Evolutionary conservation across 2,113 vertebrate genomes (phyloP), one percentile per base, ranked within the genome.

Genomic region (Pelecanoides urinatrix): DNA sequence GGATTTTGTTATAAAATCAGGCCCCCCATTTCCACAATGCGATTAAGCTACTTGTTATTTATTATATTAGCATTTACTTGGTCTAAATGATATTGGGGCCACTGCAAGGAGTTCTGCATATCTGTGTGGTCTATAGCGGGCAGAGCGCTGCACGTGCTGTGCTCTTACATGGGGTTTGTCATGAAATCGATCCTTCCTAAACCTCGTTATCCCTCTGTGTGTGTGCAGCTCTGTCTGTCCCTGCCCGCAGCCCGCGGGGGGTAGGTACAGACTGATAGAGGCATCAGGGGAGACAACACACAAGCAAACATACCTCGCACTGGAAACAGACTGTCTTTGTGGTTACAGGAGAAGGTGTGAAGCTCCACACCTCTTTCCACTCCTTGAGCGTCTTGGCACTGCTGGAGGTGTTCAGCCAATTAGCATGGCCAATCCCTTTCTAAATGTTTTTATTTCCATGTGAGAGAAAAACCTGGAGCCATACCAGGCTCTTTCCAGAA

Each of bases 221-320:
- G 56, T 9, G 14, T 47, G 59, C 55, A 80, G 82, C 44, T 34
- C 68, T 70, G 16, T n/a, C 77, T 52, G 49, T 6, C n/a, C 32
- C 77, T 85, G 65, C 72, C 59, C 7, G 0, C 76, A 53, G 92
- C 7, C 36, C 2, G 1, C 15, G 12, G 34, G 65, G 0, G 29
- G 77, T 52, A 10, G 1, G 13, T 74, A 15, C 0, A 0, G 71
- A 32, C 27, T 0, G 2, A 16, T 3, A 5, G 72, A 75, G 70
- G 40, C 49, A 72, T 32, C 50, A 34, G 21, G 90, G 11, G n/a
- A 63, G 32, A 72, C 70, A 68, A 2, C 23, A 29, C 81, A 50
- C 25, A 14, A 18, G 49, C 30, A 82, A 86, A 50, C 42, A 3
- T 4, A 32, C 74, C 86, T 86, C 16, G 7, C 58, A 5, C 61